Evolutionary conservation across 2,888 invertebrate genomes (phyloP).

Genomic region (Drosophila macrospina): DNA sequence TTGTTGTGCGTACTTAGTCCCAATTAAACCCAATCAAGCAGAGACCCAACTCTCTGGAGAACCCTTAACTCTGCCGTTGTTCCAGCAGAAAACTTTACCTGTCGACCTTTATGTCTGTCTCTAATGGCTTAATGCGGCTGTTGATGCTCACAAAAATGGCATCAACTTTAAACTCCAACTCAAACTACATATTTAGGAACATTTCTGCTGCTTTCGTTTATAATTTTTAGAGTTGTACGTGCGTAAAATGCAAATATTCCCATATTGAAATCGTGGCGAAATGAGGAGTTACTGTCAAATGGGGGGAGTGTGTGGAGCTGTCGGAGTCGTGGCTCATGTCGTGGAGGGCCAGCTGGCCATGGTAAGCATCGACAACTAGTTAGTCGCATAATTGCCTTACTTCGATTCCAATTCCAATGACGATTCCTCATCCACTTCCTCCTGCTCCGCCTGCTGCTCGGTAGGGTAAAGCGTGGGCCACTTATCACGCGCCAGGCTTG

Average conservation of each 20-base stretch:
- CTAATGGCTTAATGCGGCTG: constrained; percentile 7
- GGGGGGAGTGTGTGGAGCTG: constrained; percentile 20
- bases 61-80: constrained; percentile 28
- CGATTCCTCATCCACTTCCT: not conserved
- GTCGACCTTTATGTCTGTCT: constrained; percentile 11
- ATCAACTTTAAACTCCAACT: not conserved
- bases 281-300: constrained; percentile 13
- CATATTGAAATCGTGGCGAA: constrained; percentile 33
- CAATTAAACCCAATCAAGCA: constrained; percentile 75
- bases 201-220: not conserved
- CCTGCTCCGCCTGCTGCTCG: too few relatives aligned
- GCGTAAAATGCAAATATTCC: constrained; percentile 18
- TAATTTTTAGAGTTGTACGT: constrained; percentile 16
- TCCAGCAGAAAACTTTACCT: constrained; percentile 14
- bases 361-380: constrained; percentile 55
- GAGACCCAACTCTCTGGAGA: constrained; percentile 28
- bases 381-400: constrained; percentile 64
- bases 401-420: constrained; percentile 10
- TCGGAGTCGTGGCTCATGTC: constrained; percentile 31
- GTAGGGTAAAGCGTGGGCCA: constrained; percentile 48
- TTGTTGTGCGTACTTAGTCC: constrained; percentile 58
- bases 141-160: not conserved
- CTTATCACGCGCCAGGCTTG: constrained; percentile 65
- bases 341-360: constrained; percentile 55
- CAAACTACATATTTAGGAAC: not conserved